Evolutionary conservation across 2,888 invertebrate genomes (phyloP).

Genomic region (Microdon myrmicae): DNA sequence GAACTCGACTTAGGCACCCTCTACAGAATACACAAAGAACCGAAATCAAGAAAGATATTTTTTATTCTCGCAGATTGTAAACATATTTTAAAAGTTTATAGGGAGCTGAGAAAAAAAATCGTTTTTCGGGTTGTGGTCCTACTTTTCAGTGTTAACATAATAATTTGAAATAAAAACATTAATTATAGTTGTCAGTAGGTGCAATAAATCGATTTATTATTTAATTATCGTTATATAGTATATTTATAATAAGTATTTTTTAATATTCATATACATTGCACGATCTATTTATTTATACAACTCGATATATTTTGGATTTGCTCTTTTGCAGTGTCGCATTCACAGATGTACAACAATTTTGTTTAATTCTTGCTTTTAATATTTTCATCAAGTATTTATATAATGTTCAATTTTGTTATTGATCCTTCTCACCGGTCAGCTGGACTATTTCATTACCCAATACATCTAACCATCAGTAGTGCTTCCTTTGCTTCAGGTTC

Average conservation of each 20-base stretch:
- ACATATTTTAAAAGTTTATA: no score
- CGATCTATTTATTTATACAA: conserved; percentile 53
- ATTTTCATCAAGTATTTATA: conserved; percentile 16
- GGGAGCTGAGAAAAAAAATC: no score
- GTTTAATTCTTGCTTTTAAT: conserved; percentile 1
- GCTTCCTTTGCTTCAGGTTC: conserved; percentile 8
- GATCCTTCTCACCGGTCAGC: conserved; percentile 11
- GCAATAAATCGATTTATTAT: conserved; percentile 65
- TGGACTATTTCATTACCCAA: conserved; percentile 39
- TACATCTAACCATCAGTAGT: conserved; percentile 22
- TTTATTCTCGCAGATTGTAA: no score
- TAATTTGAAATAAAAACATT: conserved; percentile 23
- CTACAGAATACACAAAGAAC: no score
- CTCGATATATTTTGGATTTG: conserved; percentile 37
- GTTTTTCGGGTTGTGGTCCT: no score
- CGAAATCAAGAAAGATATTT: no score
- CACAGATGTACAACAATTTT: conserved; percentile 44
- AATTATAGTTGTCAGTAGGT: conserved; percentile 62
- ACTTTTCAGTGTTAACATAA: no score
- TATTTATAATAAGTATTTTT: conserved; percentile 58
- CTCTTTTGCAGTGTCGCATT: conserved; percentile 43
- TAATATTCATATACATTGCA: conserved; percentile 56
- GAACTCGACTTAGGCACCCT: no score
- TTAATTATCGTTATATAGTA: conserved; percentile 64
- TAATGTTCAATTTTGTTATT: conserved; percentile 11